These are phyloP conservation scores for Ptiloglossa arizonensis DNA, from an alignment of 1,140 invertebrate genomes.

Conservation along the genomic window DNA sequence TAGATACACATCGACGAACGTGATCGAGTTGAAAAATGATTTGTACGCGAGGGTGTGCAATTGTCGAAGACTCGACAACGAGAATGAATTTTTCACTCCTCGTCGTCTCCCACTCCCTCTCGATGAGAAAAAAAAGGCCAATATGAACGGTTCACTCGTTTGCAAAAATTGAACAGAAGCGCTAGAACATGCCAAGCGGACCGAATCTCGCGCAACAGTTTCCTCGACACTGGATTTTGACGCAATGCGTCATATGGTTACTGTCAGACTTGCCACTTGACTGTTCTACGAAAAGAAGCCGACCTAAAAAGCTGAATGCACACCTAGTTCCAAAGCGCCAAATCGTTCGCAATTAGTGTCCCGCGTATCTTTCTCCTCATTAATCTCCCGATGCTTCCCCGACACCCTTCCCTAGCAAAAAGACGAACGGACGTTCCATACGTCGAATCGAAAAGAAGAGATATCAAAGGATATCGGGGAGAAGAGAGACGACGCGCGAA, in stretches of 20 bases:
- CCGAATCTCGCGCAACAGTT: slow-evolving; percentile 33
- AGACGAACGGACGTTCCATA: too few species aligned
- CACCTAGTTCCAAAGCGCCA: background rate
- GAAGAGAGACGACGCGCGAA: background rate
- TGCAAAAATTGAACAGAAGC: background rate
- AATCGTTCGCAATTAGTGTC: slow-evolving; percentile 11
- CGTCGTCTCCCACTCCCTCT: too few species aligned
- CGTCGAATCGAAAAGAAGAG: too few species aligned
- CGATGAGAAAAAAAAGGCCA: background rate
- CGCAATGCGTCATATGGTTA: slow-evolving; percentile 59
- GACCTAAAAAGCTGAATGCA: slow-evolving; percentile 48
- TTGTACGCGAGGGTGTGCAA: too few species aligned
- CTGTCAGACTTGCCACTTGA: slow-evolving; percentile 39
- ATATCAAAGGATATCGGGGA: background rate
- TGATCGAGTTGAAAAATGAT: too few species aligned
- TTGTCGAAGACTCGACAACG: too few species aligned
- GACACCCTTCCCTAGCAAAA: background rate
- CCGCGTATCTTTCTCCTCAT: slow-evolving; percentile 2
- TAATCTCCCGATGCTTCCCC: slow-evolving; percentile 8
- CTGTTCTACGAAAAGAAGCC: slow-evolving; percentile 42
- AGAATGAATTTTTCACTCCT: too few species aligned
- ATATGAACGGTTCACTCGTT: background rate
- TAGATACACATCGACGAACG: too few species aligned
- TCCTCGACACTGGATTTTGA: slow-evolving; percentile 56
- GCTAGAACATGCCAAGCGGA: background rate